Percentiles rank a stretch among this genome's conserved stretches.
Evolutionary conservation across 2,113 vertebrate genomes (phyloP).

Genomic region (Paramormyrops kingsleyae): DNA sequence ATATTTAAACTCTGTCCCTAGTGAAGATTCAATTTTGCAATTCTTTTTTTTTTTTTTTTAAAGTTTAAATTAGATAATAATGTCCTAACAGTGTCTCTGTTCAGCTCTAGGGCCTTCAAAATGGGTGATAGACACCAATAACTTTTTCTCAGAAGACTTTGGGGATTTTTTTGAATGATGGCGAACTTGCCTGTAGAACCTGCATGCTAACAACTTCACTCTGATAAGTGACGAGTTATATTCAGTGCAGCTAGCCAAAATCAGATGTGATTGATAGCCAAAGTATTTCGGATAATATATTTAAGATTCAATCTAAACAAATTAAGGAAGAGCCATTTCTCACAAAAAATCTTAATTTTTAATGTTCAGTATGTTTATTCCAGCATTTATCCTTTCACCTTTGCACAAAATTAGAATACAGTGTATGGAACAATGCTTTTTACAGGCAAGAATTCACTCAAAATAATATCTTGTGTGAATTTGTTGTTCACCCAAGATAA

Average conservation of each 20-base stretch:
- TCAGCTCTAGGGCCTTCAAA: neutral
- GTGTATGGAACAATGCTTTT: neutral
- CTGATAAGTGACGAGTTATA: neutral
- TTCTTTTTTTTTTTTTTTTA: too few species aligned
- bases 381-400: neutral
- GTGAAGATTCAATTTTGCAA: neutral
- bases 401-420: neutral
- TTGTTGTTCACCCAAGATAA: neutral
- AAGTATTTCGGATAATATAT: neutral
- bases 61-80: neutral
- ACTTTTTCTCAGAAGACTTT: neutral
- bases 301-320: neutral
- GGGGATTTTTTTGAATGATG: neutral
- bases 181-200: neutral
- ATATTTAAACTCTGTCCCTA: neutral
- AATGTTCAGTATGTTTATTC: neutral
- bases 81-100: neutral
- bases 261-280: neutral
- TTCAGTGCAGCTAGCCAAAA: neutral
- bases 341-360: neutral
- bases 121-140: neutral
- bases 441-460: neutral
- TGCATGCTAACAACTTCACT: neutral
- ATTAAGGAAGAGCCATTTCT: neutral
- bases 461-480: neutral